phyloP scores from a whole-genome alignment of 2,888 invertebrate species.

The Myathropa florea region DNA sequence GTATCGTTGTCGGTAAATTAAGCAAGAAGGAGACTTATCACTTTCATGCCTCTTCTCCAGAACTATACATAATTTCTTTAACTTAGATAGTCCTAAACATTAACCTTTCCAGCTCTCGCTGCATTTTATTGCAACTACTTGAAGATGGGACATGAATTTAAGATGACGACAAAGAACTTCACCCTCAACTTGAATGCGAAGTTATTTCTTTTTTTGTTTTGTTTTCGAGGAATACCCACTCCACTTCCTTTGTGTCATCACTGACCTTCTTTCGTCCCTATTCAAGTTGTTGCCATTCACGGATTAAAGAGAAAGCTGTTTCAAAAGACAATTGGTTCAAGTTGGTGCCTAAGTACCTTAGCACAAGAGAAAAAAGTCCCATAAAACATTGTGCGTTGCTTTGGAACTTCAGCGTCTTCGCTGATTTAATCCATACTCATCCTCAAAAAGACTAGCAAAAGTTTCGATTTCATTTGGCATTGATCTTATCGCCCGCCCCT shows the following conservation, averaged over 20 bases:
- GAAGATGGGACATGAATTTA: background rate
- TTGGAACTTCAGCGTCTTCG: background rate
- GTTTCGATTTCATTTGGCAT: background rate
- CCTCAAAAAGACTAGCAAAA: background rate
- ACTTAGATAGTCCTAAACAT: no score
- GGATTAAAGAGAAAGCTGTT: background rate
- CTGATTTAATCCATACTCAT: background rate
- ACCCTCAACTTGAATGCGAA: background rate
- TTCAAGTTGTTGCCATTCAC: background rate
- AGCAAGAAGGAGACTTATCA: no score
- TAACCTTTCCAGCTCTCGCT: background rate
- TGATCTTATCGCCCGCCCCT: background rate
- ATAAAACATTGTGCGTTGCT: background rate
- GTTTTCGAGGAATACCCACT: background rate
- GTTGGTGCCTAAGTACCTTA: background rate
- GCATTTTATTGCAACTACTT: background rate
- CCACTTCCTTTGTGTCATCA: background rate
- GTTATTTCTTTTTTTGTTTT: background rate
- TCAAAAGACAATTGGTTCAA: background rate
- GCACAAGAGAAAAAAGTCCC: background rate
- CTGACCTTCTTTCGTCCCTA: background rate
- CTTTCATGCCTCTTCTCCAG: no score
- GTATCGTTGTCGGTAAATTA: no score
- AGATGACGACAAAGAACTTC: background rate
- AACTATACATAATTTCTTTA: no score